Conservation (phyloP, 2,888 invertebrate species). For the Pasiphila rectangulata region DNA sequence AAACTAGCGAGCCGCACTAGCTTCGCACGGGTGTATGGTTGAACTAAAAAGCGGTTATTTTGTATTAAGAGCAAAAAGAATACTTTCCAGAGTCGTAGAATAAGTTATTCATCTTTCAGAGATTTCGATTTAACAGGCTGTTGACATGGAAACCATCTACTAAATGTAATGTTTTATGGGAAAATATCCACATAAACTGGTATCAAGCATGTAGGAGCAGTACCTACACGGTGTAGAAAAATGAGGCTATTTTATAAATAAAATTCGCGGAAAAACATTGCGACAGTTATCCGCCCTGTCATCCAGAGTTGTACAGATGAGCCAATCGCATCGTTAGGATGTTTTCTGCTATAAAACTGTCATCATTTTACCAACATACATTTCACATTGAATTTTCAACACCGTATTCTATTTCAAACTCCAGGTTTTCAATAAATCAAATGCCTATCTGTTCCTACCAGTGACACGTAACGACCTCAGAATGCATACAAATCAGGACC, state of each 20-base stretch:
- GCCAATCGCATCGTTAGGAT: constrained; percentile 43
- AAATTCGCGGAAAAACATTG: constrained; percentile 5
- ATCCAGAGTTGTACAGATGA: constrained; percentile 35
- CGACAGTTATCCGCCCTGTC: constrained; percentile 38
- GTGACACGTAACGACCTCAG: neutral
- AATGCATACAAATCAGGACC: neutral
- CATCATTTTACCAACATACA: constrained; percentile 39
- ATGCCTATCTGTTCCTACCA: neutral
- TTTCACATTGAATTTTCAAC: constrained; percentile 34
- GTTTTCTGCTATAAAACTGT: constrained; percentile 42
- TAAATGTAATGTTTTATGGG: no score
- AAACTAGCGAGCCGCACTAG: no score
- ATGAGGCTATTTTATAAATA: neutral
- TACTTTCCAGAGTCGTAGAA: no score
- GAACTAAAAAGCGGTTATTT: no score
- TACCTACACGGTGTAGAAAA: no score
- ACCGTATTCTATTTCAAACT: neutral
- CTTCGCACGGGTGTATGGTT: no score
- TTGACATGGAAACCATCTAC: no score
- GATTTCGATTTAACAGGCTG: no score
- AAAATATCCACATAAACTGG: no score
- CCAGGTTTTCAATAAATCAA: neutral
- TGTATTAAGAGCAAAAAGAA: no score
- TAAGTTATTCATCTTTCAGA: no score
- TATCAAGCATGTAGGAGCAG: no score